Base-by-base conservation (phyloP, 92 coral and sea anemone species). In the Phymanthus crucifer region DNA sequence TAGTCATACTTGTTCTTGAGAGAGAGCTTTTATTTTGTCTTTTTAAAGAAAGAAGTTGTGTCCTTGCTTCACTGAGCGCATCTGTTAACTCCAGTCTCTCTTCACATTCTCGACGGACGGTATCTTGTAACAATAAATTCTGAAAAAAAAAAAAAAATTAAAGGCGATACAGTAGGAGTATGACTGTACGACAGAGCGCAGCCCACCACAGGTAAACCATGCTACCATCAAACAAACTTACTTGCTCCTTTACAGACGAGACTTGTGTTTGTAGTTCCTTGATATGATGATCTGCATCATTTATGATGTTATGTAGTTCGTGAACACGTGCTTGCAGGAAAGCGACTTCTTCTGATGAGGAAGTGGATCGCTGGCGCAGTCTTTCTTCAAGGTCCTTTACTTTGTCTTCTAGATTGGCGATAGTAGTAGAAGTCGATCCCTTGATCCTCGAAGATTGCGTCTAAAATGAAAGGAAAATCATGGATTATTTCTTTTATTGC, bases 61-160 rank as follows among this genome's bases (percentile, higher is more conserved):
- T 90, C 45, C 99, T 91, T 32, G 99, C 93, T 29, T 95, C 90
- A 77, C 94, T 88, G 37, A 95, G 82, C 18, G 99, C 97, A 47
- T 93, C 98, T 6, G 99, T 95, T 46, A 95, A 90, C 65, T 95
- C 96, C 1, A 95, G 85, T 45, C 99, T 85, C 52, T 95, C 99
- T 71, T 95, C 99, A 58, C 99, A 95, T 36, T 95, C 99, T n/a
- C 90, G 96, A 29, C 98, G 99, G 6, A 95, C 99, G n/a, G 98
- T 95, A 45, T 95, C 96, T 89, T 95, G 96, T 29, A 95, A 72
- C 74, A 93, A 78, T n/a, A 66, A 72, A 32, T 89, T 72, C 99
- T 95, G 76, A 0, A 32, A 50, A 35, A 67, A 71, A 71, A 61
- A 65, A 27, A 73, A 57, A 24, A 57, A 50, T 50, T 50, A 14